Conservation (phyloP, 1,140 invertebrate species). For the Pentalonia nigronervosa region DNA sequence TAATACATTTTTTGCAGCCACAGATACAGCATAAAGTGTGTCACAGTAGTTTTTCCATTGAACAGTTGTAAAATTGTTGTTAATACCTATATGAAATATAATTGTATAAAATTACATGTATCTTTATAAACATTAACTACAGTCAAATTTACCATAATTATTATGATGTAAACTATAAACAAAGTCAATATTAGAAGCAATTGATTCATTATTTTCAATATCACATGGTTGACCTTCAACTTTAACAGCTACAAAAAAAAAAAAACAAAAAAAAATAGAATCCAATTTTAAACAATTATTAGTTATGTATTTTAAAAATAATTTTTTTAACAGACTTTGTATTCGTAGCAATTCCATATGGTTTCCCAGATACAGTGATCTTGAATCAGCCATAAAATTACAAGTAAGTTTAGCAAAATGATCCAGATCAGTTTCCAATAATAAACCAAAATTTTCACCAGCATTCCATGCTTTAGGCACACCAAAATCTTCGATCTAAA, state of each 20-base stretch:
- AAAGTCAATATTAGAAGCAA: conserved; percentile 59
- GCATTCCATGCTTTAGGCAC: conserved; percentile 72
- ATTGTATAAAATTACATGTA: not conserved
- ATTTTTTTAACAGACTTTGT: conserved; percentile 69
- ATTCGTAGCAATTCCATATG: conserved; percentile 71
- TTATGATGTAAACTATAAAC: conserved; percentile 39
- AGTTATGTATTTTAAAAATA: not conserved
- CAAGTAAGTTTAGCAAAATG: conserved; percentile 70
- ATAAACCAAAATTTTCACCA: conserved; percentile 69
- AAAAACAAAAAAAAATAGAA: conserved; percentile 39
- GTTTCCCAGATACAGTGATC: conserved; percentile 71
- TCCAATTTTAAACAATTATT: not conserved
- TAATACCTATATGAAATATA: conserved; percentile 45
- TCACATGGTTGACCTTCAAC: conserved; percentile 68
- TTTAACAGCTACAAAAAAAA: conserved; percentile 67
- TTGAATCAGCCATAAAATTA: conserved; percentile 67
- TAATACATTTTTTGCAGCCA: conserved; percentile 21
- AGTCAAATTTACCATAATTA: conserved; percentile 43
- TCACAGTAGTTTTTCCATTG: conserved; percentile 51
- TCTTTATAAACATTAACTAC: not conserved
- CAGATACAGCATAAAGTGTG: conserved; percentile 22
- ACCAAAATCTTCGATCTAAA: conserved; percentile 73
- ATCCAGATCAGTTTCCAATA: conserved; percentile 72
- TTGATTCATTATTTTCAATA: conserved; percentile 61
- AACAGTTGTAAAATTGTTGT: conserved; percentile 30